Base-by-base conservation (phyloP, 2,113 vertebrate genomes). In the Raja brachyura region DNA sequence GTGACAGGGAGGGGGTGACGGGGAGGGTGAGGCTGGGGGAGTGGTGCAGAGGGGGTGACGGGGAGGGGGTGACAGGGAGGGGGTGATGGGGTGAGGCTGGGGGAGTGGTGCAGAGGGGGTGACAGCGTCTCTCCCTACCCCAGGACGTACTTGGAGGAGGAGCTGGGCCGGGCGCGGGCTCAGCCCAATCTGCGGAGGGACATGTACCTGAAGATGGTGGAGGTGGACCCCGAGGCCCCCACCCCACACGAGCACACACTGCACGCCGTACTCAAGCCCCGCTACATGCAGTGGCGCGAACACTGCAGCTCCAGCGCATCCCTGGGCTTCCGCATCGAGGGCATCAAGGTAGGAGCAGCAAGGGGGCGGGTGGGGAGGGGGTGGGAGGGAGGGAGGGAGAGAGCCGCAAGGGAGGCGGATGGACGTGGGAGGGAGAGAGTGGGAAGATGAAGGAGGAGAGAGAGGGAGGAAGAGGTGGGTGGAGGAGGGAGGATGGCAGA, bases 251-350 rank as follows among this genome's bases (percentile, higher is more conserved):
- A 99, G 93, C 96, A 96, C 0, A 94, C 96, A 20, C 96, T 97
- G 94, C 96, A 97, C 79, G 98, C 97, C 0, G 98, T 99, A 94
- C 99, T 98, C 94, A 99, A 99, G 95, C 99, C 99, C 0, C 97
- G 99, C 90, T 99, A 99, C 96, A 99, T 99, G 99, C 98, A 99
- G 95, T 99, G 99, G 98, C 96, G 99, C 3, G 99, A 99, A 95
- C 99, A 98, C 93, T 98, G 99, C 94, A 99, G 98, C 95, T 99
- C 99, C 0, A 99, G 98, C 0, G 97, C 98, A 94, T 99, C 98
- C 0, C 96, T 99, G 11, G 99, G 98, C 86, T 99, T 99, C 94
- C 96, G 99, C 93, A 99, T 99, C 0, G 99, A 99, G 94, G 99
- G 99, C 93, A 98, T 99, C 95, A 99, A 99, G 98, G 99, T 99